Percentiles rank a stretch among this genome's conserved stretches.
phyloP scores from a whole-genome alignment of 2,113 vertebrate genomes.

The Neogale vison region DNA sequence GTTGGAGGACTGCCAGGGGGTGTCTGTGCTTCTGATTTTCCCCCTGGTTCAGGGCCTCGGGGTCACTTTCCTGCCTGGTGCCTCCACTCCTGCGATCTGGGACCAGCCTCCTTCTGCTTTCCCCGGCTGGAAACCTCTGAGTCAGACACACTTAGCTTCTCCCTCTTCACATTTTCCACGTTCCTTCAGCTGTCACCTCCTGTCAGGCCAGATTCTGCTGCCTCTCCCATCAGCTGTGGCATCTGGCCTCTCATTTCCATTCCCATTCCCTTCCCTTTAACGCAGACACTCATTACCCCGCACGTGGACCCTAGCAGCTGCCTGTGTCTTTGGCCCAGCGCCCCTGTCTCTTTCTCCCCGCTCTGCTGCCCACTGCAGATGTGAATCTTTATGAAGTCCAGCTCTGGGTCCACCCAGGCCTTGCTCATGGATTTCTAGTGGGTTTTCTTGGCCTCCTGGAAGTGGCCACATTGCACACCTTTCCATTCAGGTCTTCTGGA shows the following conservation, averaged over 20 bases:
- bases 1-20: too few species aligned
- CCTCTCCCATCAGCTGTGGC: rapidly evolving
- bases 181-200: background rate
- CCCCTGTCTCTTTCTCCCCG: rapidly evolving
- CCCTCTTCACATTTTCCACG: rapidly evolving
- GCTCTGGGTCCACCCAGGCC: background rate
- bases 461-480: background rate
- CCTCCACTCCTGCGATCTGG: background rate
- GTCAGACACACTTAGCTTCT: background rate
- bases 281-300: background rate
- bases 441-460: background rate
- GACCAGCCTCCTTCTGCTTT: background rate
- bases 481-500: background rate
- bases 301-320: rapidly evolving
- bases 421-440: background rate
- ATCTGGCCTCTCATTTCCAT: background rate
- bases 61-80: background rate
- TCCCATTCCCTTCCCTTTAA: rapidly evolving
- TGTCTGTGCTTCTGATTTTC: rapidly evolving
- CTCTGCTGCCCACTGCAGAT: rapidly evolving
- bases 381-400: rapidly evolving
- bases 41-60: rapidly evolving
- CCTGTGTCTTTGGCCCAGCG: background rate
- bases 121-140: background rate
- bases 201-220: background rate